Base-by-base conservation (phyloP, 1,140 invertebrate species). In the Penaeus japonicus region DNA sequence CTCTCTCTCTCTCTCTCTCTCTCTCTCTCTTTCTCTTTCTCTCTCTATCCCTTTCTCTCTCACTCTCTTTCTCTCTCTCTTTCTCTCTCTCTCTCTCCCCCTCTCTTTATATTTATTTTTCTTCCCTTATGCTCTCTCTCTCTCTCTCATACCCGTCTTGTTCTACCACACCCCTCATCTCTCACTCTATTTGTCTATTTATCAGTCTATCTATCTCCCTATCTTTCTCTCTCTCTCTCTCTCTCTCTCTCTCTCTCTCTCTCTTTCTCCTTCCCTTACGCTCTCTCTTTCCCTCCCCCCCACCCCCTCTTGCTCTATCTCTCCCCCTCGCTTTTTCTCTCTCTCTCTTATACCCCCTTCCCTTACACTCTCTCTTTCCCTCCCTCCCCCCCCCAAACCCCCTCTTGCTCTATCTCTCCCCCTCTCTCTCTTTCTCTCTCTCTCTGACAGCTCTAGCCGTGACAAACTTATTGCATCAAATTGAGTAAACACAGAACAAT, bases 391-490 rank as follows among this genome's bases (percentile, higher is more conserved):
- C 30, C 73, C 12, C 39, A 10, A 39, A 39, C 39, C 39, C n/a
- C 47, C 62, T 22, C 65, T 73, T 73, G n/a, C n/a, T n/a, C 57
- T 65, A 70, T 62, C 32, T 20, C 15, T 17, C 32, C 20, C 32
- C 17, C 20, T 12, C 22, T 27, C 84, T 47, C 53, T 54, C 35
- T 30, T 55, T 55, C 85, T 77, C 73, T 77, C 70, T 47, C 86
- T 54, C 62, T 47, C 79, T 88, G 86, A 88, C 86, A 88, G 86
- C 86, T 88, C 86, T 79, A 82, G 86, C 86, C 86, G 89, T 84
- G 89, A 89, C 89, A 89, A 89, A 89, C 89, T 89, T 89, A 89
- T 89, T 89, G 89, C 89, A 89, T 89, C 89, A 89, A 89, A 89
- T 89, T 89, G 89, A 89, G 89, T 89, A 89, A 89, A 89, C 89